These are phyloP conservation scores for Spodoptera litura DNA, from an alignment of 1,140 invertebrate species.

Conservation along the genomic window DNA sequence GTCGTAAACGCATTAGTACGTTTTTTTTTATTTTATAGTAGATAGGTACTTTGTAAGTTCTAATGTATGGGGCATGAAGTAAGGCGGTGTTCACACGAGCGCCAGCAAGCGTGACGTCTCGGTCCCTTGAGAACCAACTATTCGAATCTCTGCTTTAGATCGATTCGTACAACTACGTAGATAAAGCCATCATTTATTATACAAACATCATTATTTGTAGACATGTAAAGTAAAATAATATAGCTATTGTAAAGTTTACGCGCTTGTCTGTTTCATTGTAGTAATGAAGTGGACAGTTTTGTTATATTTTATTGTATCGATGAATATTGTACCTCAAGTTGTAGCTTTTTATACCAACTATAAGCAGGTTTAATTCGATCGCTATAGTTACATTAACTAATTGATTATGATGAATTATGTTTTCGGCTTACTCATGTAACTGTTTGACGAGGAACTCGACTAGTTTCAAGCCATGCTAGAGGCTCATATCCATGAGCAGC, in stretches of 20 bases:
- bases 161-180: slow-evolving; percentile 21
- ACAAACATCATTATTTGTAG: slow-evolving; percentile 19
- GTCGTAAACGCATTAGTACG: background rate
- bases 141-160: slow-evolving; percentile 59
- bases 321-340: too few species aligned
- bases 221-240: slow-evolving; percentile 1
- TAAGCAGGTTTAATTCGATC: too few species aligned
- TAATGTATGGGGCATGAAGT: slow-evolving; percentile 49
- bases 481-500: too few species aligned
- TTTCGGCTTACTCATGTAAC: too few species aligned
- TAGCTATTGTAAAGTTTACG: slow-evolving; percentile 9
- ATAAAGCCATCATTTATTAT: slow-evolving; percentile 37
- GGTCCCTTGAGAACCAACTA: slow-evolving; percentile 61
- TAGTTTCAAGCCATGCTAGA: too few species aligned
- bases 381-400: too few species aligned
- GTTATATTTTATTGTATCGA: background rate
- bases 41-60: background rate
- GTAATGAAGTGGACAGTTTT: background rate
- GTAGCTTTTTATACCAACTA: too few species aligned
- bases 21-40: slow-evolving; percentile 2
- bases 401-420: too few species aligned
- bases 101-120: slow-evolving; percentile 58
- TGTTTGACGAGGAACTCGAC: too few species aligned
- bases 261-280: slow-evolving; percentile 1
- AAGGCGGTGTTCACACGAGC: slow-evolving; percentile 63